Conservation (phyloP, 1,140 invertebrate species). For the Drosophila pachea region DNA sequence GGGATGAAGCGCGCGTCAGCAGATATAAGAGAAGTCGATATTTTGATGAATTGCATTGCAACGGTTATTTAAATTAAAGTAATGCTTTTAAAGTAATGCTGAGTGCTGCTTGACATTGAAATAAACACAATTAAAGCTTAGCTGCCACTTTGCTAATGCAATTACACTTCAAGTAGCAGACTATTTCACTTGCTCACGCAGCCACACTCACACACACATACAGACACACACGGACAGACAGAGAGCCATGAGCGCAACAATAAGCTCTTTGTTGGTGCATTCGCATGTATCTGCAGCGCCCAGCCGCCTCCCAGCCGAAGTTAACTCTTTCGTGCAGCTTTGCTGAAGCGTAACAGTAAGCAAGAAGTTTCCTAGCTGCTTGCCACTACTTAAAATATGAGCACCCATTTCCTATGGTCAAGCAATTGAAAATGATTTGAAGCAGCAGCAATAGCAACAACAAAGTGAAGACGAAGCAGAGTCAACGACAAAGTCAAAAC, state of each 20-base stretch:
- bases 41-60: neutral
- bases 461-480: conserved; percentile 1
- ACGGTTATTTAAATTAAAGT: conserved; percentile 31
- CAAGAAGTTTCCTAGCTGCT: conserved; percentile 55
- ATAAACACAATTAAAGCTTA: conserved; percentile 55
- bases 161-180: conserved; percentile 66
- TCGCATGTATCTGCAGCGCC: conserved; percentile 20
- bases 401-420: conserved; percentile 72
- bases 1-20: too few species aligned
- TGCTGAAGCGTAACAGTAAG: conserved; percentile 72
- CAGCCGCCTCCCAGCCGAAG: conserved; percentile 4
- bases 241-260: conserved; percentile 14
- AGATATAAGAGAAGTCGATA: neutral
- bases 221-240: too few species aligned
- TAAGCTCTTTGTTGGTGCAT: conserved; percentile 52
- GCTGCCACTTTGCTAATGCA: conserved; percentile 65
- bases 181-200: conserved; percentile 45
- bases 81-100: conserved; percentile 33
- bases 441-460: conserved; percentile 28
- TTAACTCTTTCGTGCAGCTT: conserved; percentile 51
- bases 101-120: conserved; percentile 34
- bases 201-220: neutral
- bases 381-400: conserved; percentile 74
- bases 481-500: conserved; percentile 61
- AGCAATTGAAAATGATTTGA: conserved; percentile 73